Evolutionary conservation across 2,888 invertebrate genomes (phyloP).

Genomic region (Acanthopleura granulata): DNA sequence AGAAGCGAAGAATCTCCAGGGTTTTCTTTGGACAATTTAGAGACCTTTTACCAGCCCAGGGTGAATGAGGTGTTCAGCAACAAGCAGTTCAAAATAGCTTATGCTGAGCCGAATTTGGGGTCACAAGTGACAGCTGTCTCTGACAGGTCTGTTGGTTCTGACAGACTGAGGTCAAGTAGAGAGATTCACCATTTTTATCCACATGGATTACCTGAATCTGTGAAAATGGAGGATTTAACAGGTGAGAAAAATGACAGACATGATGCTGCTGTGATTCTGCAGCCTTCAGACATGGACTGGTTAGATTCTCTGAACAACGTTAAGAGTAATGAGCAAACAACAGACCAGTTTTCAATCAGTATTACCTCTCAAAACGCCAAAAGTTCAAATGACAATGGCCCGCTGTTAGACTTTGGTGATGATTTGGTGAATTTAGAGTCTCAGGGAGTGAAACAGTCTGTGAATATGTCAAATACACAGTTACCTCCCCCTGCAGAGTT

Average conservation of each 20-base stretch:
- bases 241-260: not conserved
- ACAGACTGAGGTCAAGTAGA: not conserved
- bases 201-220: not conserved
- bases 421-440: no score
- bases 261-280: not conserved
- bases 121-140: not conserved
- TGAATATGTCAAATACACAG: slow-evolving; percentile 21
- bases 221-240: not conserved
- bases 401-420: not conserved
- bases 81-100: slow-evolving; percentile 1
- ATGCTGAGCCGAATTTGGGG: not conserved
- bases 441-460: not conserved
- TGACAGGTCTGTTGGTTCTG: not conserved
- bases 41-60: not conserved
- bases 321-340: not conserved
- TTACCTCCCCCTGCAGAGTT: slow-evolving; percentile 54
- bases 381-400: no score
- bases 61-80: not conserved
- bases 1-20: not conserved
- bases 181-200: not conserved
- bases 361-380: no score
- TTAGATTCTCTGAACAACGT: not conserved
- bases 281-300: not conserved
- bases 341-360: no score
- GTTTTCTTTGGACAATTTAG: not conserved